Percentiles rank a stretch among this genome's conserved stretches.
Conservation (phyloP, 2,797 vertebrate species). For the Silurus lanzhouensis region DNA sequence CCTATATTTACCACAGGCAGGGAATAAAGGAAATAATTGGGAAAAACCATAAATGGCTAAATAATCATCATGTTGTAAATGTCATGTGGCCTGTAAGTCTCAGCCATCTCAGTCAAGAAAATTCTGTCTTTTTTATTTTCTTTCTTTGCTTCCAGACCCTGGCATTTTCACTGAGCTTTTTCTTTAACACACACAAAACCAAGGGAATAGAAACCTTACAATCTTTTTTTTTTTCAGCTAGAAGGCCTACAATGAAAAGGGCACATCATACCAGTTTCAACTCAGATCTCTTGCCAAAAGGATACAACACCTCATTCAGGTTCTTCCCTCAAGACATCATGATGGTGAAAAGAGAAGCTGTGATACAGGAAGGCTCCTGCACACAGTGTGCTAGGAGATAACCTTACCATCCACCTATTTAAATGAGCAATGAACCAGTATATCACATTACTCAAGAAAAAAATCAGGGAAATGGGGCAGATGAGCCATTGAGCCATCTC, state of each 20-base stretch:
- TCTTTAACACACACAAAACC: background rate
- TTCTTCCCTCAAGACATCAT: slow-evolving; percentile 16
- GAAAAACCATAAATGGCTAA: no score
- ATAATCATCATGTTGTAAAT: no score
- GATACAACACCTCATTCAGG: slow-evolving; percentile 18
- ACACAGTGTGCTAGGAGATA: slow-evolving; percentile 16
- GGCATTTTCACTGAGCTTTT: slow-evolving; percentile 4
- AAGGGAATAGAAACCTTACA: background rate
- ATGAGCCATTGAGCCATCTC: slow-evolving; percentile 4
- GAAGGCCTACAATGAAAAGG: slow-evolving; percentile 11
- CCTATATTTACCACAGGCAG: no score
- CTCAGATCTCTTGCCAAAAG: slow-evolving; percentile 2
- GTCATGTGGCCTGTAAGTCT: no score
- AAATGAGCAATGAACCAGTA: slow-evolving; percentile 4
- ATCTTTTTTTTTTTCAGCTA: slow-evolving; percentile 9
- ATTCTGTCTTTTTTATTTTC: background rate
- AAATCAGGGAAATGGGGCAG: slow-evolving; percentile 15
- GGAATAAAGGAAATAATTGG: no score
- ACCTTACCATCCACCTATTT: slow-evolving; percentile 13
- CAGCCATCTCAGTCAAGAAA: background rate
- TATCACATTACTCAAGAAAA: slow-evolving; percentile 10
- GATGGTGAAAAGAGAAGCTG: slow-evolving; percentile 4
- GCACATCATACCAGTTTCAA: slow-evolving; percentile 22
- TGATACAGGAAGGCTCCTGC: slow-evolving; percentile 1
- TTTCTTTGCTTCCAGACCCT: background rate